A percentile compares a stretch with the other conserved stretches of the same genome.
These are phyloP conservation scores for Diogma glabrata DNA, from an alignment of 2,888 invertebrate genomes.

Conservation along the genomic window DNA sequence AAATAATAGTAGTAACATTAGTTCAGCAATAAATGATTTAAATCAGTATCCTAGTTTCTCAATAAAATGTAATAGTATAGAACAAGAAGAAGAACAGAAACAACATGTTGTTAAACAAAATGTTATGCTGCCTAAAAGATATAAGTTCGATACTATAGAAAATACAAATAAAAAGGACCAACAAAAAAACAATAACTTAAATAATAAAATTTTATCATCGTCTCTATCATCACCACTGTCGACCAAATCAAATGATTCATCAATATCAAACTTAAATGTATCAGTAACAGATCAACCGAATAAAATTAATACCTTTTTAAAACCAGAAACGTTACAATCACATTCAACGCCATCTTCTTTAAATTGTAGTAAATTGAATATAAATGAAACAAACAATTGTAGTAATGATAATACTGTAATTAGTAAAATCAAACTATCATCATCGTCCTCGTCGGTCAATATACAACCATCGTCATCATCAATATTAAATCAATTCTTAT, in stretches of 20 bases:
- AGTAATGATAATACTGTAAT: neutral
- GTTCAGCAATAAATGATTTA: neutral
- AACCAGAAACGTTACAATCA: neutral
- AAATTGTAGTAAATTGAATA: constrained; percentile 1
- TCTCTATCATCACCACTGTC: constrained; percentile 8
- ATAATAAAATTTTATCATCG: neutral
- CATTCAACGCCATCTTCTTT: neutral
- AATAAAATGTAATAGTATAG: constrained; percentile 4
- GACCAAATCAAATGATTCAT: too few relatives aligned
- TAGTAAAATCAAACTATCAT: too few relatives aligned
- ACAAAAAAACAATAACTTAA: constrained; percentile 9
- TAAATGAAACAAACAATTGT: neutral
- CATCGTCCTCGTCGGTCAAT: too few relatives aligned
- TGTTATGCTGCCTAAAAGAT: too few relatives aligned
- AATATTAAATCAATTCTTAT: neutral
- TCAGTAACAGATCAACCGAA: constrained; percentile 2
- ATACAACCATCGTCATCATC: constrained; percentile 4
- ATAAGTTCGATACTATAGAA: too few relatives aligned
- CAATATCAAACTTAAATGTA: too few relatives aligned
- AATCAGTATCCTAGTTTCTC: constrained; percentile 7
- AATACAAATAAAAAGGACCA: constrained; percentile 9
- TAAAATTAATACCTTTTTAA: constrained; percentile 2
- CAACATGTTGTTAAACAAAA: neutral
- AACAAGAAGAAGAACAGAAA: neutral
- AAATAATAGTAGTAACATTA: neutral